A percentile compares a stretch with the other conserved stretches of the same genome.
These are phyloP conservation scores for Meloe dianella DNA, from an alignment of 2,888 invertebrate species.

Conservation along the genomic window DNA sequence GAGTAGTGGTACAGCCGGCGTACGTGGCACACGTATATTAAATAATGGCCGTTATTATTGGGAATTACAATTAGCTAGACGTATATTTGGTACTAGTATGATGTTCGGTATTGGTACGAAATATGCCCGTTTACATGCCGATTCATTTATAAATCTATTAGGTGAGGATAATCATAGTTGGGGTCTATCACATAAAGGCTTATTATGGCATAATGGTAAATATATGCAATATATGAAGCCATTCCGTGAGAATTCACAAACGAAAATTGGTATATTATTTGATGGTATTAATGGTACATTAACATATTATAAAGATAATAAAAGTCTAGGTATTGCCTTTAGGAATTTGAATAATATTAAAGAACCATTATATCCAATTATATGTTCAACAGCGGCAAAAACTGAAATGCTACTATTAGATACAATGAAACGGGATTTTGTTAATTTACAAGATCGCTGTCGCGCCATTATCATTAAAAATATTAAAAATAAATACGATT, in stretches of 20 bases:
- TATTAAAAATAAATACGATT: conserved; percentile 60
- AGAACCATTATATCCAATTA: conserved; percentile 71
- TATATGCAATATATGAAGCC: conserved; percentile 70
- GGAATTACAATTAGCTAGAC: conserved; percentile 66
- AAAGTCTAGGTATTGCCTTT: conserved; percentile 74
- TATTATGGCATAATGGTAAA: conserved; percentile 71
- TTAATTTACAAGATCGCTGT: conserved; percentile 72
- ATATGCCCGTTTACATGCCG: conserved; percentile 65
- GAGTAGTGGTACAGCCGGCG: conserved; percentile 77
- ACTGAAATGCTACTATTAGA: conserved; percentile 73
- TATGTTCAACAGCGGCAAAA: conserved; percentile 76
- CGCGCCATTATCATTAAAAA: conserved; percentile 67
- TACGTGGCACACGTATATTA: conserved; percentile 69
- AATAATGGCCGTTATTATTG: conserved; percentile 71
- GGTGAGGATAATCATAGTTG: conserved; percentile 75
- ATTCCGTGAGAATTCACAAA: conserved; percentile 72
- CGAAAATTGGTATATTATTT: conserved; percentile 71
- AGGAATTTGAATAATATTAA: conserved; percentile 67
- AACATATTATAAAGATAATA: conserved; percentile 74
- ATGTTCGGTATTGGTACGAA: conserved; percentile 73
- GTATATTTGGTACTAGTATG: conserved; percentile 76
- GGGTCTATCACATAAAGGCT: conserved; percentile 77
- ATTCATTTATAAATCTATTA: conserved; percentile 72
- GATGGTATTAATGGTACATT: conserved; percentile 73
- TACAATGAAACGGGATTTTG: conserved; percentile 67